Base-by-base conservation (phyloP, 2,797 vertebrate genomes). In the Apogon hyalosoma region DNA sequence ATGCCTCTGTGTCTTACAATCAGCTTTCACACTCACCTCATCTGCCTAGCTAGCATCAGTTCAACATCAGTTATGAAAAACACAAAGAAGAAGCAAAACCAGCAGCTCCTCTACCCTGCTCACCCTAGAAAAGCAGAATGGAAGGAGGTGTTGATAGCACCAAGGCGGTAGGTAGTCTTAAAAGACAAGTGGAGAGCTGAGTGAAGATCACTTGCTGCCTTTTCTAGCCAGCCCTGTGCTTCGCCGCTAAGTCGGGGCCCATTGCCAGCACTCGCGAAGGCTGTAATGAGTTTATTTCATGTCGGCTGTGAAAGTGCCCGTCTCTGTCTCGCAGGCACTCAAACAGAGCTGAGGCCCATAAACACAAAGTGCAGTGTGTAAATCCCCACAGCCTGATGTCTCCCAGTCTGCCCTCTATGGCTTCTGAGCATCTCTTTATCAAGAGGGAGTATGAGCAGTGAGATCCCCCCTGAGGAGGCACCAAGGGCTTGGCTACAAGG, bases 261-360 rank as follows among this genome's bases (percentile, higher is more conserved):
- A 16, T 77, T 88, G 90, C 87, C 87, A 89, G 67, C 46, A 40
- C 83, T 83, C 41, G 54, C 75, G 62, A 85, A 87, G 73, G 80
- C 86, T 80, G 80, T 91, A 93, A 92, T 92, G 88, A 90, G 85
- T 90, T 91, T 90, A 90, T 92, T 92, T 92, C 90, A 91, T 88
- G 91, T 91, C 77, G 74, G 88, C 90, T 87, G 90, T 90, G 88
- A 91, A 92, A 90, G 90, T 90, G 86, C 87, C 84, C 75, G 79
- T 89, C 92, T 90, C 84, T 83, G 87, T 90, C 90, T 91, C 54
- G 50, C 87, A 83, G 79, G 83, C 90, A 91, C 89, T 93, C 90
- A 90, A 88, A 92, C 88, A 88, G 85, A 88, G 88, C 82, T 72
- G 83, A 79, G 81, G 79, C 90, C 89, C 83, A 91, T 92, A 92